Conservation (phyloP, 2,797 vertebrate genomes). For the Acrossocheilus fasciatus region DNA sequence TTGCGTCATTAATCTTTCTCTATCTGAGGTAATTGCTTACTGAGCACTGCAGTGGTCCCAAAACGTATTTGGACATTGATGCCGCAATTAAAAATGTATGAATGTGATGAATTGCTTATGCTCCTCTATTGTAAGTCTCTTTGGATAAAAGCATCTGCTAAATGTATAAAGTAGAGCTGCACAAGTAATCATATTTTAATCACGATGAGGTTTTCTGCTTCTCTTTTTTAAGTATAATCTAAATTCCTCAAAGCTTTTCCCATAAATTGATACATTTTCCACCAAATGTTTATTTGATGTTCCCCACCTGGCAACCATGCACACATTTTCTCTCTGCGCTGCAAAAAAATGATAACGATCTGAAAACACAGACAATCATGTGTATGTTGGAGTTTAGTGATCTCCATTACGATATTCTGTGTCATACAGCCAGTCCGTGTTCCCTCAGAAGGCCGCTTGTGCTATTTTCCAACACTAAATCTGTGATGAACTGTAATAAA, state of each 20-base stretch:
- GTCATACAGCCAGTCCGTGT: no score
- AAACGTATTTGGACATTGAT: slow-evolving; percentile 7
- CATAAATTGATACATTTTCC: neutral
- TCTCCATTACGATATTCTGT: neutral
- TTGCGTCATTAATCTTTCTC: slow-evolving; percentile 21
- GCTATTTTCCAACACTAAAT: no score
- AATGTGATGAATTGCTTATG: neutral
- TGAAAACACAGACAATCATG: neutral
- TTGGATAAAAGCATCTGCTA: slow-evolving; percentile 35
- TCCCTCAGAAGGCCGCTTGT: no score
- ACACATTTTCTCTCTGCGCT: neutral
- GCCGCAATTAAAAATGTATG: slow-evolving; percentile 11
- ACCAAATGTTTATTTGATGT: neutral
- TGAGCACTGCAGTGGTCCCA: slow-evolving; percentile 1
- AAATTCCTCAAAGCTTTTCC: neutral
- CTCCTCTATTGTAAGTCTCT: neutral
- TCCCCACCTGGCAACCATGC: neutral
- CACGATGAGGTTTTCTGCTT: neutral
- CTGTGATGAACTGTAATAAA: no score
- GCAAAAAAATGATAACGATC: neutral
- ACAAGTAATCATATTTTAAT: neutral
- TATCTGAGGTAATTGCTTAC: slow-evolving; percentile 33
- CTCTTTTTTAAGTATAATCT: neutral
- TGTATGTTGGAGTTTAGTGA: neutral
- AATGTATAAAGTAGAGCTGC: neutral